A percentile compares a stretch with the other conserved stretches of the same genome.
Conservation (phyloP, 2,888 invertebrate genomes). For the Lithophane semibrunnea region DNA sequence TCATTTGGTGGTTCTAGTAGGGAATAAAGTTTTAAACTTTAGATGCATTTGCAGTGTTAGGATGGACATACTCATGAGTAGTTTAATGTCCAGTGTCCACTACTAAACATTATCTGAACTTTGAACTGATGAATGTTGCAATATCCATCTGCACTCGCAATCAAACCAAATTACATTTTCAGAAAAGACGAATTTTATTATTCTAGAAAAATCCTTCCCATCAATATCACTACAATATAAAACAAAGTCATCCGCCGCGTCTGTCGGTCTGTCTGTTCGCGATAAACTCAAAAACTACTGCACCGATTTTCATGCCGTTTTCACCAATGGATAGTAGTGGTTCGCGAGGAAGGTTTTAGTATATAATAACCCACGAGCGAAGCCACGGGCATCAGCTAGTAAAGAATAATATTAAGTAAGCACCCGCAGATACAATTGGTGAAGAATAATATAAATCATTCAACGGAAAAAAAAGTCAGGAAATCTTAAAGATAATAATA, state of each 20-base stretch:
- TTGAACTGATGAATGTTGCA: neutral
- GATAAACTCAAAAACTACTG: no score
- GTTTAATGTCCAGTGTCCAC: constrained; percentile 5
- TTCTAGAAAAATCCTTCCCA: neutral
- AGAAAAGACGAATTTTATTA: neutral
- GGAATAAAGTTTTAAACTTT: constrained; percentile 19
- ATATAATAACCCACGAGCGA: no score
- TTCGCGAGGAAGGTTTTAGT: no score
- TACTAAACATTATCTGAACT: neutral
- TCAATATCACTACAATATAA: no score
- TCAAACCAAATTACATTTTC: neutral
- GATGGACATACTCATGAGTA: neutral
- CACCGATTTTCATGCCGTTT: no score
- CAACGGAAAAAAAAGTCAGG: neutral
- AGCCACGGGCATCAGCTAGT: no score
- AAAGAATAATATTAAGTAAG: neutral
- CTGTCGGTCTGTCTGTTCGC: no score
- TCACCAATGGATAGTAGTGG: no score
- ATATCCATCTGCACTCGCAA: neutral
- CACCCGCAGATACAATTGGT: neutral
- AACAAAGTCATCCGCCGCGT: no score
- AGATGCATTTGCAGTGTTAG: constrained; percentile 22
- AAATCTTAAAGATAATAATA: neutral
- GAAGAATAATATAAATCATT: neutral
- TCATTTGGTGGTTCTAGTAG: neutral